Conservation (phyloP, 2,888 invertebrate species). For the Thymelicus lineola region DNA sequence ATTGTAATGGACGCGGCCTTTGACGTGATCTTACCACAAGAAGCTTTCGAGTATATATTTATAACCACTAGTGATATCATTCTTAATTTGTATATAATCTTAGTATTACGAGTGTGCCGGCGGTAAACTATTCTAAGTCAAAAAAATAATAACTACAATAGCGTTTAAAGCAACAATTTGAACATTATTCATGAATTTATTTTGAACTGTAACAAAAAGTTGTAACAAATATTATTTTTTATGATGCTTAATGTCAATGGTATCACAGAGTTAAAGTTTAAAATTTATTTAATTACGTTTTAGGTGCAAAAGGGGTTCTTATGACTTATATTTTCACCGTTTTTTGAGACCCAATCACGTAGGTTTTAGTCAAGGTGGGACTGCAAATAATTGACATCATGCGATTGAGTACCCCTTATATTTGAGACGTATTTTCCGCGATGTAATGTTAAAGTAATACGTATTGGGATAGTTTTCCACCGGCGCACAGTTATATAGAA, state of each 20-base stretch:
- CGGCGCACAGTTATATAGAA: neutral
- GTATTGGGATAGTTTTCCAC: neutral
- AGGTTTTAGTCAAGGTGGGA: no score
- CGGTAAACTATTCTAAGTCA: neutral
- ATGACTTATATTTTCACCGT: neutral
- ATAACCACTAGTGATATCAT: conserved; percentile 62
- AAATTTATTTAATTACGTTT: neutral
- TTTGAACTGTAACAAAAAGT: neutral
- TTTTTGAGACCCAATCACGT: no score
- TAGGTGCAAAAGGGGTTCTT: neutral
- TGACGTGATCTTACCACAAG: neutral
- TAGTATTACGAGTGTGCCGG: conserved; percentile 50
- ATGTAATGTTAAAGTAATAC: neutral
- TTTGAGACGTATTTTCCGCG: neutral
- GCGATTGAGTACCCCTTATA: no score
- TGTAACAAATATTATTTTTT: neutral
- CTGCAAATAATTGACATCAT: no score
- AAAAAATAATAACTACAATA: neutral
- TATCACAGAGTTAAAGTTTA: neutral
- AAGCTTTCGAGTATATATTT: conserved; percentile 22
- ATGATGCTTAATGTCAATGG: neutral
- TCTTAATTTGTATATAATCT: conserved; percentile 75
- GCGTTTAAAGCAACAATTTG: neutral
- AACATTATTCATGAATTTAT: neutral
- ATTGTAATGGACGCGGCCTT: neutral